These are phyloP conservation scores for Trachelus troglodyta DNA, from an alignment of 2,888 invertebrate genomes.

Conservation along the genomic window DNA sequence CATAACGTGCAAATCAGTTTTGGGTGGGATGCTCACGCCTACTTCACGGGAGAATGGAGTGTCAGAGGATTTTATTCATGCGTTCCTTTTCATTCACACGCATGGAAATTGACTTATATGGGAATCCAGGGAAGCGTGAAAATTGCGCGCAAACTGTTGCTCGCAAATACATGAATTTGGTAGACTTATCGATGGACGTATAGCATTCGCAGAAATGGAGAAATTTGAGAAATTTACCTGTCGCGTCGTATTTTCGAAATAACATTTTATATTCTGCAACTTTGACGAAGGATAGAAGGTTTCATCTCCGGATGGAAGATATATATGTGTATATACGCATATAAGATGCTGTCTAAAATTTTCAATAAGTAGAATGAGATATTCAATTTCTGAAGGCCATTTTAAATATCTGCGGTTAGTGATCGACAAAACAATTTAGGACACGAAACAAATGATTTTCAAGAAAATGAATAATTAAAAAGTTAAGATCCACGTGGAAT, in stretches of 20 bases:
- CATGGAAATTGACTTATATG: not conserved
- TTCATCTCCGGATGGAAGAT: not conserved
- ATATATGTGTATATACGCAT: too few relatives aligned
- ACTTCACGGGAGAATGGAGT: not conserved
- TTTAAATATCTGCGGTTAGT: not conserved
- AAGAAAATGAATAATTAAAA: not conserved
- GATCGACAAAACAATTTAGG: not conserved
- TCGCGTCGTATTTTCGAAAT: not conserved
- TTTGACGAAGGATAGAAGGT: not conserved
- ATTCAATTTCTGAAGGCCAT: not conserved
- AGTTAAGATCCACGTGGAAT: not conserved
- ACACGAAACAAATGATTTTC: not conserved
- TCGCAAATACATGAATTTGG: not conserved
- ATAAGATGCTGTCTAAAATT: not conserved
- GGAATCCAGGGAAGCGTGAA: not conserved
- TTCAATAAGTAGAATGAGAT: not conserved
- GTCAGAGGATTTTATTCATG: not conserved
- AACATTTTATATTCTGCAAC: not conserved
- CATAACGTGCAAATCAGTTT: not conserved
- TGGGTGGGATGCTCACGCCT: not conserved
- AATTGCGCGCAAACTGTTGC: not conserved
- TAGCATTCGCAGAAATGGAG: not conserved
- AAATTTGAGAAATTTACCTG: not conserved
- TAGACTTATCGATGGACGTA: not conserved
- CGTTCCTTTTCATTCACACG: not conserved